These are phyloP conservation scores for Ctenoplectra terminalis DNA, from an alignment of 1,140 invertebrate species.

Conservation along the genomic window DNA sequence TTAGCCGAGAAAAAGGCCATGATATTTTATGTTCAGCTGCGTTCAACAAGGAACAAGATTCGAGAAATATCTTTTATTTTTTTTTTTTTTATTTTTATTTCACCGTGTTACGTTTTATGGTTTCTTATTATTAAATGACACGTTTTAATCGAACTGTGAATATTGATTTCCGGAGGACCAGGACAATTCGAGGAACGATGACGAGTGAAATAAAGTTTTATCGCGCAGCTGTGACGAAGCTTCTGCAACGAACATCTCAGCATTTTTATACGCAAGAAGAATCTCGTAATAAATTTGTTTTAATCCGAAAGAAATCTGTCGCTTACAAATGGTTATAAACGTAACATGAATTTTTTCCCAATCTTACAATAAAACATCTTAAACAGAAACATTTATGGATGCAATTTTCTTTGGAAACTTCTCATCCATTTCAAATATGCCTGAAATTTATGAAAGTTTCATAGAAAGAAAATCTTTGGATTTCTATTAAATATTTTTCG, in stretches of 20 bases:
- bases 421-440: no score
- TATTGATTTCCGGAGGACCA: background rate
- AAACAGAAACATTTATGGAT: no score
- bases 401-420: no score
- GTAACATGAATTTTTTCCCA: no score
- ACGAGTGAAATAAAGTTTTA: constrained; percentile 19
- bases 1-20: background rate
- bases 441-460: no score
- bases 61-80: background rate
- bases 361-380: no score
- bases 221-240: background rate
- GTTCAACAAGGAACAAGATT: background rate
- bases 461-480: no score
- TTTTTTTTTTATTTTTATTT: no score
- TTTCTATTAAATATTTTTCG: no score
- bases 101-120: background rate
- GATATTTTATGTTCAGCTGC: background rate
- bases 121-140: background rate
- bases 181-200: no score
- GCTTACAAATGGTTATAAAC: background rate
- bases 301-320: background rate
- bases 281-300: constrained; percentile 14
- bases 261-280: background rate
- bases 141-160: constrained; percentile 14
- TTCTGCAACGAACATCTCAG: constrained; percentile 19